Base-by-base conservation (phyloP, 2,888 invertebrate species). In the Tetramorium bicarinatum region DNA sequence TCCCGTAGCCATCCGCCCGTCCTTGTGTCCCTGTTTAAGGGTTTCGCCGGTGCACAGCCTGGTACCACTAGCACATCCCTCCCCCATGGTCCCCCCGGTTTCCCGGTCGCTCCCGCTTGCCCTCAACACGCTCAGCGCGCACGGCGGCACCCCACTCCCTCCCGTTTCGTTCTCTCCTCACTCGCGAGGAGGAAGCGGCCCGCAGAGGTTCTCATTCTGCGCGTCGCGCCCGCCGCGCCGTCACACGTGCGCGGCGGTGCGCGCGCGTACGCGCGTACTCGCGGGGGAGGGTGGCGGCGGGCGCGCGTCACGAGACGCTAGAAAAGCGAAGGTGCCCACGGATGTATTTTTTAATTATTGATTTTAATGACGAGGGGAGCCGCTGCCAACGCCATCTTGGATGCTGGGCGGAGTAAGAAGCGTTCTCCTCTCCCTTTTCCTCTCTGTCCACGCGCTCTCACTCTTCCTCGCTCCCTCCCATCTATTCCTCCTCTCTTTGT, bases 291-390 rank as follows among this genome's bases (percentile, higher is more conserved):
- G 90, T 86, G 88, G 90, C 82, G 88, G 88, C 84, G 89, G 88
- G 89, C 92, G 91, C 90, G 91, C 93, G 91, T 92, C 93, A 93
- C 91, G 90, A 92, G 92, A 93, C 93, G 93, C 94, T 93, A 93
- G 94, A 94, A 94, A 93, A 94, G 93, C 93, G 93, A 93, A 94
- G 94, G 94, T 93, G 93, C 92, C 93, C 93, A 94, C 94, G 94
- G 93, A 94, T 94, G 94, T 95, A 95, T 95, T 95, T 95, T 95
- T 95, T 95, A 95, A 94, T 95, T 95, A 95, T 95, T 95, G 95
- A 95, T 95, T 94, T 95, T 94, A 95, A 94, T 94, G 95, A 94
- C 94, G 94, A 94, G 94, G 94, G 94, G 94, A 93, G 93, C 92
- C 91, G 93, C 93, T 93, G 92, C 89, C 93, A 94, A 94, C 94